Conservation (phyloP, 2,888 invertebrate genomes). For the Zaprionus obscuricornis region DNA sequence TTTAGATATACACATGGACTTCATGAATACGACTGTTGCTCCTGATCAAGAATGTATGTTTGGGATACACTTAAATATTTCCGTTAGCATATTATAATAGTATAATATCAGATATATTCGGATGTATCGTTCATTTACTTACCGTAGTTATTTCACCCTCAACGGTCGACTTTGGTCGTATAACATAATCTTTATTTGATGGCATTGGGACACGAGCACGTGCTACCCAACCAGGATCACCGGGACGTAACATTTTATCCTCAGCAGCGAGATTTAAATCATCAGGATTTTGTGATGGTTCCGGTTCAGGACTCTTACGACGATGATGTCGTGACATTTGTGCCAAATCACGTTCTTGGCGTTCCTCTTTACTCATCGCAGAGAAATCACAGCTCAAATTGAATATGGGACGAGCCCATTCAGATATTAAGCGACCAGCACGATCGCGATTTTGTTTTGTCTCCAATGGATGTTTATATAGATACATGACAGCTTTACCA, state of each 20-base stretch:
- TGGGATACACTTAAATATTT: no score
- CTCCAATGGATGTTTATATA: slow-evolving; percentile 99
- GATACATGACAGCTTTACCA: slow-evolving; percentile 99
- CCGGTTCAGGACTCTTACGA: slow-evolving; percentile 83
- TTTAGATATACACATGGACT: no score
- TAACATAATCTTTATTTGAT: slow-evolving; percentile 98
- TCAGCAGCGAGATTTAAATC: slow-evolving; percentile 86
- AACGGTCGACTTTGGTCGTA: slow-evolving; percentile 94
- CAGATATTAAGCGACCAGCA: slow-evolving; percentile 96
- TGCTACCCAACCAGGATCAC: slow-evolving; percentile 97
- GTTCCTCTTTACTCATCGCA: slow-evolving; percentile 95
- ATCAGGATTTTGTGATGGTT: slow-evolving; percentile 83
- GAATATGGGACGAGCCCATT: slow-evolving; percentile 99
- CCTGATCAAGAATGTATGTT: no score
- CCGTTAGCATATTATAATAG: no score
- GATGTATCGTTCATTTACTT: no score
- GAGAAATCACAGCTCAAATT: slow-evolving; percentile 96
- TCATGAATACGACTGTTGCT: no score
- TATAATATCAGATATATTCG: no score
- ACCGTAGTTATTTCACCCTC: slow-evolving; percentile 94
- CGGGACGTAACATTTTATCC: slow-evolving; percentile 91
- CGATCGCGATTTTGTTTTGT: slow-evolving; percentile 95
- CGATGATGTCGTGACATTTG: slow-evolving; percentile 87
- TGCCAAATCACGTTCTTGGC: slow-evolving; percentile 95
- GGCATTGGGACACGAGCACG: slow-evolving; percentile 97